Percentiles rank a stretch among this genome's conserved stretches.
Conservation (phyloP, 2,797 vertebrate species). For the Micropoecilia bifurca region DNA sequence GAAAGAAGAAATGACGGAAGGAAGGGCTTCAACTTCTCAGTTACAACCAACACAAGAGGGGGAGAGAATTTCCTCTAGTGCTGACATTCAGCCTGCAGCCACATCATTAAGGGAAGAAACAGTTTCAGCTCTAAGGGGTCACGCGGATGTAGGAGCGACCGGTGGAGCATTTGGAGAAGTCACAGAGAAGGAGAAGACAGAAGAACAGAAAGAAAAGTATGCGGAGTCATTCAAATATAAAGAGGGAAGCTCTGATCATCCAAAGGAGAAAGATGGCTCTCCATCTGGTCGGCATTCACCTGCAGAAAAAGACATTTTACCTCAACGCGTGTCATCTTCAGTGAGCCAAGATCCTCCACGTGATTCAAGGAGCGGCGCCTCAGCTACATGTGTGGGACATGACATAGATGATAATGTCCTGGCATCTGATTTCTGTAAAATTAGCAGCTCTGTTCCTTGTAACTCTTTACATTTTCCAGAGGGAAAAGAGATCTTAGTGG, state of each 20-base stretch:
- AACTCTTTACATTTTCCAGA: slow-evolving; percentile 72
- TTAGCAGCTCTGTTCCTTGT: slow-evolving; percentile 62
- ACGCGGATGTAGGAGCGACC: slow-evolving; percentile 33
- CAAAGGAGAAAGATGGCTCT: slow-evolving; percentile 56
- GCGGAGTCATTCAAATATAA: slow-evolving; percentile 66
- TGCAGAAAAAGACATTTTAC: slow-evolving; percentile 75
- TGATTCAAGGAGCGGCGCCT: slow-evolving; percentile 47
- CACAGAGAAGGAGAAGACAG: slow-evolving; percentile 52
- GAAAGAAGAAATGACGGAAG: slow-evolving; percentile 54
- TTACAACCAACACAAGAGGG: slow-evolving; percentile 35
- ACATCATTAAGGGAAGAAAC: slow-evolving; percentile 80
- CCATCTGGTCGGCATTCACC: slow-evolving; percentile 71
- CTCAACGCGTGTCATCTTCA: slow-evolving; percentile 38
- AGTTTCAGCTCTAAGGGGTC: slow-evolving; percentile 76
- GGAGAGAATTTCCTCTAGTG: slow-evolving; percentile 72
- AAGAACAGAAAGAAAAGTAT: slow-evolving; percentile 71
- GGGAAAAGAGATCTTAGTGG: slow-evolving; percentile 72
- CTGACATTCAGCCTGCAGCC: slow-evolving; percentile 75
- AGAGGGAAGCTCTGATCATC: slow-evolving; percentile 54
- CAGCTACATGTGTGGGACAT: slow-evolving; percentile 43
- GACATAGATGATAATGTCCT: slow-evolving; percentile 79
- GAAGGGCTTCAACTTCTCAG: slow-evolving; percentile 27
- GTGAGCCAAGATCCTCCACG: slow-evolving; percentile 41
- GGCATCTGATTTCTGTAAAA: slow-evolving; percentile 72
- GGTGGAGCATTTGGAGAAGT: slow-evolving; percentile 37